Evolutionary conservation across 2,797 vertebrate species (phyloP), one percentile per base, ranked within the genome.

Genomic region (Moxostoma hubbsi): DNA sequence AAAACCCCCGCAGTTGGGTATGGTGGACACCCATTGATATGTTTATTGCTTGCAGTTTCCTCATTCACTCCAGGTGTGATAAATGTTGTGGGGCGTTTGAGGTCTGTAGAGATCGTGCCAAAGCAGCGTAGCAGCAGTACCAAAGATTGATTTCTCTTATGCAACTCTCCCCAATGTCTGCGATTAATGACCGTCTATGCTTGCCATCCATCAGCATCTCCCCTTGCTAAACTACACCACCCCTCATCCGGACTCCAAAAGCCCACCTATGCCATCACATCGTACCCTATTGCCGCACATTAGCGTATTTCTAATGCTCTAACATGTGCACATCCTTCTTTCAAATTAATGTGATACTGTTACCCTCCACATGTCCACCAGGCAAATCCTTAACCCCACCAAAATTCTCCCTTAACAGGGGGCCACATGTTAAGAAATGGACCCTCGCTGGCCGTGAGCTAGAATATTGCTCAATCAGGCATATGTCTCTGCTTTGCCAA

Each of bases 131-230:
- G 85, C 84, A 84, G 81, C 71, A 78, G 82, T 69, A 63, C 70
- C 61, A n/a, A 88, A 91, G 90, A 94, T 93, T 91, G 89, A 94
- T 95, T 92, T 94, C 89, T 84, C 73, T 88, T 89, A 79, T 76
- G 15, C 58, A 50, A 73, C 82, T 81, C 89, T 93, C 92, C 90
- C 89, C 88, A 86, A 93, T 89, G 92, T 87, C 89, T 87, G 92
- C 91, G 93, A 95, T 94, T 95, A 95, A 95, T 95, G 92, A 90
- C 89, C 91, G 88, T 88, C 81, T 81, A 87, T 81, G 86, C 86
- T 88, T 85, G 83, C 89, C 91, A 88, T 94, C 90, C 89, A 91
- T 94, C 93, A 93, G 78, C 59, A 73, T 73, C 67, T 67, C 75
- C 75, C 74, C 79, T 46, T 51, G 6, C 65, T 62, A 67, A 73